These are phyloP conservation scores for Lycaon pictus DNA, from an alignment of 2,113 vertebrate species.

Conservation along the genomic window DNA sequence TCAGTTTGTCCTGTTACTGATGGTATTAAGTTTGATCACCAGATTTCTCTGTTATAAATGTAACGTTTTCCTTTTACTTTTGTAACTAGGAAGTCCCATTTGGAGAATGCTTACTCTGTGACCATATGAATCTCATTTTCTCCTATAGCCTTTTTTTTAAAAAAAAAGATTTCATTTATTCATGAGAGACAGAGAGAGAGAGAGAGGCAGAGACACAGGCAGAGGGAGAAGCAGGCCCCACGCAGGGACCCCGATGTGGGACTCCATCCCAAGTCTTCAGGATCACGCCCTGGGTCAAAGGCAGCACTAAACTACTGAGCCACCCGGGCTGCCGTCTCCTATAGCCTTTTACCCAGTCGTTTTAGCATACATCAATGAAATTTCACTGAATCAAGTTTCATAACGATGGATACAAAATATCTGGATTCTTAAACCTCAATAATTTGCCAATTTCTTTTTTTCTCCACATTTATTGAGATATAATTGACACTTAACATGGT, in stretches of 20 bases:
- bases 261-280: too few species aligned
- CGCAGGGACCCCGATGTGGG: too few species aligned
- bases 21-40: not conserved
- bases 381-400: not conserved
- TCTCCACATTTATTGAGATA: not conserved
- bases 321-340: not conserved
- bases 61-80: not conserved
- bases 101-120: not conserved
- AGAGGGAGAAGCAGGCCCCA: too few species aligned
- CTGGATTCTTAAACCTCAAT: not conserved
- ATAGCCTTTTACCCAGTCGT: not conserved
- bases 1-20: not conserved
- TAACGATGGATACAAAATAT: not conserved
- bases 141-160: not conserved
- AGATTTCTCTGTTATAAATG: not conserved
- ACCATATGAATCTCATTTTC: not conserved
- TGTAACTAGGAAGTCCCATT: not conserved
- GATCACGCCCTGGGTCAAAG: too few species aligned
- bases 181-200: too few species aligned
- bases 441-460: not conserved
- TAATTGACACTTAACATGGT: not conserved
- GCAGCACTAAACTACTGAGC: too few species aligned
- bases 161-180: too few species aligned
- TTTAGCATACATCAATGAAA: not conserved
- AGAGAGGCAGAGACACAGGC: too few species aligned